A percentile compares a stretch with the other conserved stretches of the same genome.
These are phyloP conservation scores for Lepidurus arcticus DNA, from an alignment of 1,140 invertebrate genomes.

Conservation along the genomic window DNA sequence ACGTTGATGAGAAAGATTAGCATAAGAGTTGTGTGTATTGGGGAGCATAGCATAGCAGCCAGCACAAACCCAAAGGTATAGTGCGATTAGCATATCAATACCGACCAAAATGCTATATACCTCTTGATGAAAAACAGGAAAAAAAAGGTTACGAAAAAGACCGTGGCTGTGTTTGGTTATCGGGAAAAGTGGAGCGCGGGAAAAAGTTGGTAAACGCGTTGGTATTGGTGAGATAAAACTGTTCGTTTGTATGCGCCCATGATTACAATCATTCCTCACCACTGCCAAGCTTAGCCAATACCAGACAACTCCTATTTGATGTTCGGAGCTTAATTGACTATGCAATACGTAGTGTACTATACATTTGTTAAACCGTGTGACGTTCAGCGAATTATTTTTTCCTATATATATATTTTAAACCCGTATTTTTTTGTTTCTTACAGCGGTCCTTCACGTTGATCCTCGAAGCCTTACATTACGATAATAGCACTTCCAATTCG, in stretches of 20 bases:
- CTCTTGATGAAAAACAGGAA: neutral
- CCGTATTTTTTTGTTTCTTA: slow-evolving; percentile 46
- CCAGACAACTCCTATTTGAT: slow-evolving; percentile 7
- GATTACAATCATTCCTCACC: neutral
- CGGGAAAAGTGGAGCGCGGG: slow-evolving; percentile 16
- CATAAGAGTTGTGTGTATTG: slow-evolving; percentile 13
- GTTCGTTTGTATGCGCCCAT: neutral
- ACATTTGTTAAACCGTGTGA: neutral
- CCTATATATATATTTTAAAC: neutral
- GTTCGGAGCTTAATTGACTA: neutral
- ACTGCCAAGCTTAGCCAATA: neutral
- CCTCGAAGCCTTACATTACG: slow-evolving; percentile 78
- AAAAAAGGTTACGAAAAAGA: neutral
- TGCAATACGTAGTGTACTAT: slow-evolving; percentile 8
- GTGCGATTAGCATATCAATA: slow-evolving; percentile 11
- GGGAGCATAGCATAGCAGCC: neutral
- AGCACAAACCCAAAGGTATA: neutral
- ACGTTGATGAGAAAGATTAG: slow-evolving; percentile 22
- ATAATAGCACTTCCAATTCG: slow-evolving; percentile 54
- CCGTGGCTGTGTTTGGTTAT: slow-evolving; percentile 2
- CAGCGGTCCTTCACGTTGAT: slow-evolving; percentile 89
- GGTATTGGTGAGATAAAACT: slow-evolving; percentile 3
- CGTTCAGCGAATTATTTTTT: slow-evolving; percentile 17
- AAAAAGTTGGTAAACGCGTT: neutral
- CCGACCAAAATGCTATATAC: slow-evolving; percentile 3